phyloP scores from a whole-genome alignment of 2,888 invertebrate genomes.

The Leptinotarsa haldemani region DNA sequence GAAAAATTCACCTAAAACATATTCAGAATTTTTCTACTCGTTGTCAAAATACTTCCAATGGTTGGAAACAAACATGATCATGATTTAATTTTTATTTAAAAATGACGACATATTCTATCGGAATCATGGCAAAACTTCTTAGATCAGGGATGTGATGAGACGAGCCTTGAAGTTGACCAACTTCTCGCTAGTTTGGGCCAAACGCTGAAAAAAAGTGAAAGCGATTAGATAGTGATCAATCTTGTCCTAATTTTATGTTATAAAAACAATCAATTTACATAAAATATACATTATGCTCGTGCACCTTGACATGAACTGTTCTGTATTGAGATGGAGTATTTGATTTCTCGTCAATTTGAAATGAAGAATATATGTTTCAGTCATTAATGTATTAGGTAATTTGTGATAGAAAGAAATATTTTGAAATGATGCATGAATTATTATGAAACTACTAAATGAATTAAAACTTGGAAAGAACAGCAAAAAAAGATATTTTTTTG shows the following conservation, averaged over 20 bases:
- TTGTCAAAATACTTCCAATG: background rate
- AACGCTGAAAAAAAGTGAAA: constrained; percentile 69
- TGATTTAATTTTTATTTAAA: background rate
- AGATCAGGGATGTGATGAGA: constrained; percentile 90
- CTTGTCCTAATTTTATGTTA: background rate
- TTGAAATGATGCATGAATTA: too few species aligned
- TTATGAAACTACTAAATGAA: too few species aligned
- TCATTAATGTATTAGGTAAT: background rate
- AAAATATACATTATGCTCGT: constrained; percentile 14
- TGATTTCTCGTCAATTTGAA: background rate
- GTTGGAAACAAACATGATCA: background rate
- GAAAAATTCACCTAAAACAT: too few species aligned
- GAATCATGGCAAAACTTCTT: constrained; percentile 61
- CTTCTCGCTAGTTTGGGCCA: constrained; percentile 90
- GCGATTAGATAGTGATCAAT: constrained; percentile 8
- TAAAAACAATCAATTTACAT: constrained; percentile 23
- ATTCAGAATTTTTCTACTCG: background rate
- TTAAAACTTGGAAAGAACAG: too few species aligned
- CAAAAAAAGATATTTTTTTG: too few species aligned
- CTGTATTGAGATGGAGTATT: constrained; percentile 4
- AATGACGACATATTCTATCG: constrained; percentile 28
- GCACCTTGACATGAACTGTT: constrained; percentile 30
- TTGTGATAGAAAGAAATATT: constrained; percentile 2
- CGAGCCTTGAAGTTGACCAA: constrained; percentile 94
- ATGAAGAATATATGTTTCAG: background rate